Base-by-base conservation (phyloP, 2,888 invertebrate genomes). In the Andrena bucephala region DNA sequence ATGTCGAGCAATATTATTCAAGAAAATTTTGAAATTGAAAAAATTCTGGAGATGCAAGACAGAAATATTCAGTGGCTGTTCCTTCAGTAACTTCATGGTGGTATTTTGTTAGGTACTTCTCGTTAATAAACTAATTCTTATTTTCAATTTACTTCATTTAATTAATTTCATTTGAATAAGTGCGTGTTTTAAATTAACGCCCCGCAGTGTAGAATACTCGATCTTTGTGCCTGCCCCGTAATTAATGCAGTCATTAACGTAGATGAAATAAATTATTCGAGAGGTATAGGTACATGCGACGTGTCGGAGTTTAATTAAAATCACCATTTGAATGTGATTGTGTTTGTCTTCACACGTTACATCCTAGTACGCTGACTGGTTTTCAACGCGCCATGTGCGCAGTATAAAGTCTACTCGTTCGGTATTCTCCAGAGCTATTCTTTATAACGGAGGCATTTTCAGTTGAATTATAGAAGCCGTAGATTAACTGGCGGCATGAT, bases 351-450 rank as follows among this genome's bases (percentile, higher is more conserved):
- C 66, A 33, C 50, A 67, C 24, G 63, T 50, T 70, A 10, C 52
- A 48, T 52, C 16, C 29, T 52, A 69, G 73, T 73, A 66, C 54
- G 66, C 74, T 86, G 85, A 85, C 81, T 74, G 76, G 36, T 79
- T 84, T 77, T 81, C 85, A 86, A 86, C 84, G 85, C 85, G 81
- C 72, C 75, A 70, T 79, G 80, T 74, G 79, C 81, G 84, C 86
- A 81, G 77, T 75, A 33, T 65, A 67, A 84, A 70, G 68, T 77
- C 67, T 57, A 75, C 75, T 62, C 60, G 54, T 79, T 59, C 57
- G 74, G 36, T 42, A 16, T 33, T 69, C 68, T 52, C 52, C 60
- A 57, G 4, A 24, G 24, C 20, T 27, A 57, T 57, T 27, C 24
- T 27, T 24, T 24, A 24, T 24, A 57, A 24, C 57, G 24, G 6